Evolutionary conservation across 2,888 invertebrate genomes (phyloP), one percentile per base, ranked within the genome.

Genomic region (Platycheirus albimanus): DNA sequence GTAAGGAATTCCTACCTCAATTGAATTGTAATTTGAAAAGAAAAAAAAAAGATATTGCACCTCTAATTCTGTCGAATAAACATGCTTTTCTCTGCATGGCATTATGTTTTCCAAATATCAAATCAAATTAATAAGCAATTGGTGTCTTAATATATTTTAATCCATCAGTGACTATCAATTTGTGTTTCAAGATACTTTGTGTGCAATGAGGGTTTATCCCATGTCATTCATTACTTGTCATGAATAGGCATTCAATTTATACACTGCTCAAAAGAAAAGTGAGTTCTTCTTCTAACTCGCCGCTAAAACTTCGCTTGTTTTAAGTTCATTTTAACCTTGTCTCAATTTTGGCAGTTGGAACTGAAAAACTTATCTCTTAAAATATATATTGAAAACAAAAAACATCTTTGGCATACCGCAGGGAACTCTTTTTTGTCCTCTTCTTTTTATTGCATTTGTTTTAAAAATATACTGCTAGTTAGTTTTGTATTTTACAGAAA

Each of bases 91-190:
- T 36, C n/a, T 38, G 54, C n/a, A 30, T 47, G 5, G 17, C 54
- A 64, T 69, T 58, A 51, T 41, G 49, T 56, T 64, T 49, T 43
- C 66, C 56, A 71, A 71, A 71, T 54, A 47, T 54, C 38, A 61
- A 81, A 47, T 54, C 38, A 61, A 81, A 71, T 76, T 76, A 70
- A 81, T 81, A 81, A 41, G 19, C 80, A 71, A 81, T 75, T 49
- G 43, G 19, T 75, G 80, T 76, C 45, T 47, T 24, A 75, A 79
- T 70, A 45, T 45, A 33, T 64, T 56, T 49, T 41, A 67, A 61
- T 67, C 47, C 61, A 61, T 74, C 56, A 72, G 47, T 69, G 69
- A 66, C 51, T 66, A 20, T 36, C 28, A 45, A 30, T 58, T 45
- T 45, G 30, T 58, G 41, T 45, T 19, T 19, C 41, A 61, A 36